A percentile compares a stretch with the other conserved stretches of the same genome.
These are phyloP conservation scores for Neopipo cinnamomea DNA, from an alignment of 2,113 vertebrate species.

Conservation along the genomic window DNA sequence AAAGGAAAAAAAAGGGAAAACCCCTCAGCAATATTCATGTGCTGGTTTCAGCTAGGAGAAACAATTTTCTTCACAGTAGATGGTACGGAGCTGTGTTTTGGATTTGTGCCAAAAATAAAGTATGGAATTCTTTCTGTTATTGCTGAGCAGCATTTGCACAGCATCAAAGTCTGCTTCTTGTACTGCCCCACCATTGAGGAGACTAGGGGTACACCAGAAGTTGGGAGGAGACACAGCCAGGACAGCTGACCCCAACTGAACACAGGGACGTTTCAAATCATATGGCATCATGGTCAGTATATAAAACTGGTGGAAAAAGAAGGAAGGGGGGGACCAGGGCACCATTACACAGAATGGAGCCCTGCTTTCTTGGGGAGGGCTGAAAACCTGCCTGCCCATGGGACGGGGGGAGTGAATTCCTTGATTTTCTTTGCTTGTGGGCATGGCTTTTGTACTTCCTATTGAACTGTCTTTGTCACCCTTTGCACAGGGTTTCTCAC, in stretches of 20 bases:
- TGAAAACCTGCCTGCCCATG: neutral
- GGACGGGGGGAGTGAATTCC: neutral
- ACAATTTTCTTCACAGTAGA: neutral
- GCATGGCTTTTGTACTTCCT: neutral
- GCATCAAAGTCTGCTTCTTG: neutral
- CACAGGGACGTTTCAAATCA: neutral
- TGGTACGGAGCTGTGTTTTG: neutral
- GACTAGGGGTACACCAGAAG: fast-evolving
- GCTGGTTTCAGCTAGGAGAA: neutral
- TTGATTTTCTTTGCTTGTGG: neutral
- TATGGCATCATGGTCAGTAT: neutral
- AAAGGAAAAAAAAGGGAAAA: neutral
- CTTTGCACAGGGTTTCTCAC: neutral
- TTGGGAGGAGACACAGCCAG: neutral
- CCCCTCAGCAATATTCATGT: neutral
- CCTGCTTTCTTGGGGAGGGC: neutral
- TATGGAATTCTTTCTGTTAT: neutral
- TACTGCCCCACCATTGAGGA: neutral
- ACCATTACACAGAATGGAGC: neutral
- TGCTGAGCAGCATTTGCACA: neutral
- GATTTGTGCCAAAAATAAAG: neutral
- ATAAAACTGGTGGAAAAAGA: neutral
- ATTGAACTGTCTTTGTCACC: neutral
- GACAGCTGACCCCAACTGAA: neutral
- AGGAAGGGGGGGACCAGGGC: neutral